Evolutionary conservation across 1,140 invertebrate genomes (phyloP).

Genomic region (Xylocopa sonorina): DNA sequence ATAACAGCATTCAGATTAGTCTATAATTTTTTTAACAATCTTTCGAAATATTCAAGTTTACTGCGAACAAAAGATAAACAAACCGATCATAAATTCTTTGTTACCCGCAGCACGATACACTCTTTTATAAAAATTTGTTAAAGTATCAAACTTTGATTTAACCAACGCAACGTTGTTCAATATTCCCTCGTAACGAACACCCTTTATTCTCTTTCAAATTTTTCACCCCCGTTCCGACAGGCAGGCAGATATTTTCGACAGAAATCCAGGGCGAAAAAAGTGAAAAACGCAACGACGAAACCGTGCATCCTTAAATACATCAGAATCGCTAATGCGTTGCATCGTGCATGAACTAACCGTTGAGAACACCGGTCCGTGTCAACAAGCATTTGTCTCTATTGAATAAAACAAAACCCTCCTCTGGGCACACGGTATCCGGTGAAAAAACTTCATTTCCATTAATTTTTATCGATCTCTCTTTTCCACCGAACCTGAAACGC

Average conservation of each 20-base stretch:
- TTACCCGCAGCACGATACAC: no score
- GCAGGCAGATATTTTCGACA: neutral
- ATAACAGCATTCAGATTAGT: no score
- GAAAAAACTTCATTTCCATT: conserved; percentile 23
- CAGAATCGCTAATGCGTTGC: conserved; percentile 26
- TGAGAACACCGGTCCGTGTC: conserved; percentile 9
- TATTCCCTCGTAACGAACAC: neutral
- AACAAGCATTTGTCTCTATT: conserved; percentile 23
- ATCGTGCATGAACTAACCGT: conserved; percentile 20
- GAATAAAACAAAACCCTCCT: conserved; percentile 22
- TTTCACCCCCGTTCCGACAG: neutral
- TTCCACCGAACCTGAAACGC: neutral
- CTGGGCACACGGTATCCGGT: neutral
- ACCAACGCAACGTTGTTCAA: neutral
- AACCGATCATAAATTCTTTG: no score
- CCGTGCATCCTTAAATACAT: conserved; percentile 20
- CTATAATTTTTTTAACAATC: no score
- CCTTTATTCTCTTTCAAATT: neutral
- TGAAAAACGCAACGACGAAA: conserved; percentile 6
- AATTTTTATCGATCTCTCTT: conserved; percentile 21
- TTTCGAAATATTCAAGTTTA: no score
- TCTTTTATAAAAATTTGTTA: neutral
- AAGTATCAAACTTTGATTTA: neutral
- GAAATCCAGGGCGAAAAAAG: neutral
- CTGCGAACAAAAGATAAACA: no score